Percentiles rank a stretch among this genome's conserved stretches.
Conservation (phyloP, 1,140 invertebrate species). For the Harlomillsia oculata region DNA sequence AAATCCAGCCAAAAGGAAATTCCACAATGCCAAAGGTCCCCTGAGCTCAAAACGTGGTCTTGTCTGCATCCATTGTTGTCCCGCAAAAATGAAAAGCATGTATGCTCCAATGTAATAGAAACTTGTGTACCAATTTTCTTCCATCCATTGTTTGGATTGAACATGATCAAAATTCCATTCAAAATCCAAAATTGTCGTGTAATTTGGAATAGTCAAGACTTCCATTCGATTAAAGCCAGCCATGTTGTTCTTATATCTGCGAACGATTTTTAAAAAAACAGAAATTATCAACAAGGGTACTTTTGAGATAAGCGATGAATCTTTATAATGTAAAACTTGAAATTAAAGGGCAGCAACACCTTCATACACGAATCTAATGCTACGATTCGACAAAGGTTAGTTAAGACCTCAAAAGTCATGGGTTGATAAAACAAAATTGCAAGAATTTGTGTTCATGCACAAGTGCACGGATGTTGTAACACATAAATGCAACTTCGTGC, state of each 20-base stretch:
- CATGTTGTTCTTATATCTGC: background rate
- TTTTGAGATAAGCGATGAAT: too few relatives aligned
- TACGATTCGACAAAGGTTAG: too few relatives aligned
- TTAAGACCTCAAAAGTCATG: too few relatives aligned
- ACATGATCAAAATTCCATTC: slow-evolving; percentile 30
- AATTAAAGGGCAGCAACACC: too few relatives aligned
- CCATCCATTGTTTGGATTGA: slow-evolving; percentile 44
- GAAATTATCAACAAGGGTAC: background rate
- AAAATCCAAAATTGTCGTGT: slow-evolving; percentile 32
- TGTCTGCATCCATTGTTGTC: slow-evolving; percentile 29
- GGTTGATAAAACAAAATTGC: too few relatives aligned
- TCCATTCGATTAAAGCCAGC: background rate
- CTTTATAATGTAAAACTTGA: too few relatives aligned
- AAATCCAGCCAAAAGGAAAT: slow-evolving; percentile 32
- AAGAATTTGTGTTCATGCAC: too few relatives aligned
- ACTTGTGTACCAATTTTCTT: slow-evolving; percentile 46
- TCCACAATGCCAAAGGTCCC: slow-evolving; percentile 28
- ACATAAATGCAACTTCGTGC: too few relatives aligned
- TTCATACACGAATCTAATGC: too few relatives aligned
- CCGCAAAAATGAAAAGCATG: slow-evolving; percentile 29
- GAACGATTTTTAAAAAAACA: background rate
- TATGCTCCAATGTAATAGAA: slow-evolving; percentile 39
- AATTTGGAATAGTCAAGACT: slow-evolving; percentile 28
- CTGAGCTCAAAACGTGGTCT: slow-evolving; percentile 20
- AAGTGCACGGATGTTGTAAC: too few relatives aligned